These are phyloP conservation scores for Lasius platythorax DNA, from an alignment of 2,888 invertebrate species.

Conservation along the genomic window DNA sequence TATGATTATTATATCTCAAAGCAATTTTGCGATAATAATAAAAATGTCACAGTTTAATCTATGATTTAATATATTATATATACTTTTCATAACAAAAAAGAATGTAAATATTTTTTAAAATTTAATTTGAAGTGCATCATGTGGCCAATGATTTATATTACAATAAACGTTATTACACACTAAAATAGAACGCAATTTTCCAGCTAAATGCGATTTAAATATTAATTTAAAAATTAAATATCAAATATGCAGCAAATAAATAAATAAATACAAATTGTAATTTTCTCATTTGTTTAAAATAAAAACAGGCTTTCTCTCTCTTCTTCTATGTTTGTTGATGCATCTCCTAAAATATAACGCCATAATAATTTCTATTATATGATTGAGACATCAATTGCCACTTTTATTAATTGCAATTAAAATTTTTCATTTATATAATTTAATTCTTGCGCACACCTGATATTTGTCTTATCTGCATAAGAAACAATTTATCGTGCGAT, in stretches of 20 bases:
- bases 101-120: background rate
- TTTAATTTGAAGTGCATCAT: background rate
- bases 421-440: background rate
- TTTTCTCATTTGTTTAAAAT: slow-evolving; percentile 1
- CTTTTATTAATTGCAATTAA: background rate
- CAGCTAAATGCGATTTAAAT: slow-evolving; percentile 19
- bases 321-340: background rate
- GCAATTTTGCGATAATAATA: background rate
- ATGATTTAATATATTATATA: background rate
- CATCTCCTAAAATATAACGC: background rate
- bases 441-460: background rate
- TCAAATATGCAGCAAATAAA: background rate
- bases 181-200: background rate
- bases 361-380: background rate
- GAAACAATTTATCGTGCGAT: slow-evolving; percentile 1
- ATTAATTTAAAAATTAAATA: background rate
- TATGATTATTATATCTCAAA: slow-evolving; percentile 4
- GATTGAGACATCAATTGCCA: background rate
- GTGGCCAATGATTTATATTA: background rate
- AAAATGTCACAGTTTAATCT: background rate
- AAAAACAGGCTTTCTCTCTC: background rate
- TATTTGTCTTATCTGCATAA: background rate
- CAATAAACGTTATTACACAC: background rate
- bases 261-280: slow-evolving; percentile 8
- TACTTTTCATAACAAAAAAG: background rate